Percentiles rank a stretch among this genome's conserved stretches.
phyloP scores from a whole-genome alignment of 2,797 vertebrate species.

The Aphelocoma californica region DNA sequence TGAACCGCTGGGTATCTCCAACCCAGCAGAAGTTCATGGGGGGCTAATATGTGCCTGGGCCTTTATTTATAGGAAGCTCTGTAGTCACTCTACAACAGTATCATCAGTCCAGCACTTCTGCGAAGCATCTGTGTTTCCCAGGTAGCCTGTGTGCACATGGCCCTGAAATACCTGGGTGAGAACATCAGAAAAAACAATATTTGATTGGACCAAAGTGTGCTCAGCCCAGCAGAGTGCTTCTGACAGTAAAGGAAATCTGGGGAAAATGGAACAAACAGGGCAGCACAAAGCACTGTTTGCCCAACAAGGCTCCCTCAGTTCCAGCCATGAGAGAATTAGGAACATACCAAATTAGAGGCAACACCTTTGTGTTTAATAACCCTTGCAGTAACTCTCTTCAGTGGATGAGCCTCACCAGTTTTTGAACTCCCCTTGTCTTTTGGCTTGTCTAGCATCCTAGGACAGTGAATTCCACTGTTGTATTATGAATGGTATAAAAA shows the following conservation, averaged over 20 bases:
- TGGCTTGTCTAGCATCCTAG: not conserved
- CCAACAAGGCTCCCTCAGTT: fast-evolving
- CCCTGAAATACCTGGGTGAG: not conserved
- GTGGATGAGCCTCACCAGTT: not conserved
- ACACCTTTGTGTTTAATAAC: not conserved
- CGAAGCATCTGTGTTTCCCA: not conserved
- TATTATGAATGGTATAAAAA: not conserved
- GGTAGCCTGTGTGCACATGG: not conserved
- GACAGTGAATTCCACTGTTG: not conserved
- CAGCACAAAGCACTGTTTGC: not conserved
- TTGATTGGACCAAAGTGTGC: not conserved
- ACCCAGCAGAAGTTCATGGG: not conserved
- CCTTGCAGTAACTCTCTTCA: not conserved
- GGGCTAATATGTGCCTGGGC: not conserved
- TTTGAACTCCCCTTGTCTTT: not conserved
- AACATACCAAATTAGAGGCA: not conserved
- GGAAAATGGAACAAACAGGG: not conserved
- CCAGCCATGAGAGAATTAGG: not conserved
- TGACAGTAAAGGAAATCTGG: not conserved
- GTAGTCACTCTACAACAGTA: not conserved
- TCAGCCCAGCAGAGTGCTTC: not conserved
- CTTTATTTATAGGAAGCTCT: not conserved
- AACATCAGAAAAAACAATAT: not conserved
- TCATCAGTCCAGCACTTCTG: not conserved
- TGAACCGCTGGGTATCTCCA: not conserved